These are phyloP conservation scores for Semibalanus balanoides DNA, from an alignment of 1,140 invertebrate species.

Conservation along the genomic window DNA sequence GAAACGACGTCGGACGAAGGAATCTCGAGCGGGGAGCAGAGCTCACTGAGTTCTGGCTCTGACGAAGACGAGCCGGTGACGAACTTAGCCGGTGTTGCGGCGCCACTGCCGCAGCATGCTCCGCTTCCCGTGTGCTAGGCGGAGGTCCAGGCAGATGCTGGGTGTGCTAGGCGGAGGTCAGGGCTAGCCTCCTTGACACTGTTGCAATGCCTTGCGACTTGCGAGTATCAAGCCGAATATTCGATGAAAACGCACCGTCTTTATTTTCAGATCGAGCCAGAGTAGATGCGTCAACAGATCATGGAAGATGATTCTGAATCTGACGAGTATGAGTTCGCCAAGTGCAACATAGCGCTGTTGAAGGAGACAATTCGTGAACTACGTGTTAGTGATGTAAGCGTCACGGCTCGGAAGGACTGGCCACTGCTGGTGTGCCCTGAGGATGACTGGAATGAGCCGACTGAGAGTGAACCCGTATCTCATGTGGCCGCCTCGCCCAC, in stretches of 20 bases:
- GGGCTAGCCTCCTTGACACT: no score
- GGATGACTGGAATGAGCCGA: not conserved
- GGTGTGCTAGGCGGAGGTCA: no score
- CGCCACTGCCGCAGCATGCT: no score
- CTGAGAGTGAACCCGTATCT: not conserved
- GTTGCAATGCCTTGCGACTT: no score
- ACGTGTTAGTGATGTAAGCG: not conserved
- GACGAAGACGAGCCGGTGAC: no score
- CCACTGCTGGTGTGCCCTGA: not conserved
- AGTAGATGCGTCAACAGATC: not conserved
- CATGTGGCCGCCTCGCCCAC: not conserved
- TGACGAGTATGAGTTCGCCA: not conserved
- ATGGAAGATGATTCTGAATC: not conserved
- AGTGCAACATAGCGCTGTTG: not conserved
- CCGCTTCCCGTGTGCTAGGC: no score
- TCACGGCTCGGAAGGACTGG: not conserved
- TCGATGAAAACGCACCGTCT: not conserved
- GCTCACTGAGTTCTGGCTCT: no score
- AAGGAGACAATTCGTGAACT: not conserved
- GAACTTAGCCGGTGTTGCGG: no score
- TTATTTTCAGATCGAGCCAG: not conserved
- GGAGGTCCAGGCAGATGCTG: no score
- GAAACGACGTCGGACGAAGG: no score
- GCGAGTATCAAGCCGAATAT: no score
- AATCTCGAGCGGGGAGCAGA: no score